These are phyloP conservation scores for Escarpia spicata DNA, from an alignment of 2,888 invertebrate genomes.

Conservation along the genomic window DNA sequence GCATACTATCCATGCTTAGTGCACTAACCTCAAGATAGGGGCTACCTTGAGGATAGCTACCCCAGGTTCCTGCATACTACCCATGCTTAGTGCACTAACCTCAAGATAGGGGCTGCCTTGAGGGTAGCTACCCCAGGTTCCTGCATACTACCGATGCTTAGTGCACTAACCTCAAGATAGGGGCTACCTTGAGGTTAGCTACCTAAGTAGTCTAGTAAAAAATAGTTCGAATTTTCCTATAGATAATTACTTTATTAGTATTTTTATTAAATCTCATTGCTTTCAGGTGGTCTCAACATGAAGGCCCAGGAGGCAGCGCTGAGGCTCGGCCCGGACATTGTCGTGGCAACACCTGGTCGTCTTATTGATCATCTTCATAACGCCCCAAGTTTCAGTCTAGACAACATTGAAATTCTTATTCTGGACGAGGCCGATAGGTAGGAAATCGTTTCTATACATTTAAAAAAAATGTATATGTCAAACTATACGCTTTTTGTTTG, in stretches of 20 bases:
- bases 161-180: too few species aligned
- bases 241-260: too few species aligned
- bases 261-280: neutral
- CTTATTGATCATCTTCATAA: slow-evolving; percentile 96
- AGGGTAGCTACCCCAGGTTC: too few species aligned
- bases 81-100: too few species aligned
- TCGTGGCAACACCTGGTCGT: slow-evolving; percentile 97
- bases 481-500: neutral
- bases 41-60: too few species aligned
- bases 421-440: slow-evolving; percentile 81
- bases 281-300: slow-evolving; percentile 68
- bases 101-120: too few species aligned
- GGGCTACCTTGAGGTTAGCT: too few species aligned
- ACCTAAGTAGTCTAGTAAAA: neutral
- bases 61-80: too few species aligned
- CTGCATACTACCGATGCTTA: too few species aligned
- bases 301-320: slow-evolving; percentile 69
- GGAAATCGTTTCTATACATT: neutral
- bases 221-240: neutral
- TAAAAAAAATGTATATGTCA: neutral
- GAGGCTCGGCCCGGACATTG: slow-evolving; percentile 91
- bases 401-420: slow-evolving; percentile 85
- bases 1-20: too few species aligned
- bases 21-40: too few species aligned
- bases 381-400: slow-evolving; percentile 87